Evolutionary conservation across 2,888 invertebrate species (phyloP), one percentile per base, ranked within the genome.

Genomic region (Drosophila pegasa): DNA sequence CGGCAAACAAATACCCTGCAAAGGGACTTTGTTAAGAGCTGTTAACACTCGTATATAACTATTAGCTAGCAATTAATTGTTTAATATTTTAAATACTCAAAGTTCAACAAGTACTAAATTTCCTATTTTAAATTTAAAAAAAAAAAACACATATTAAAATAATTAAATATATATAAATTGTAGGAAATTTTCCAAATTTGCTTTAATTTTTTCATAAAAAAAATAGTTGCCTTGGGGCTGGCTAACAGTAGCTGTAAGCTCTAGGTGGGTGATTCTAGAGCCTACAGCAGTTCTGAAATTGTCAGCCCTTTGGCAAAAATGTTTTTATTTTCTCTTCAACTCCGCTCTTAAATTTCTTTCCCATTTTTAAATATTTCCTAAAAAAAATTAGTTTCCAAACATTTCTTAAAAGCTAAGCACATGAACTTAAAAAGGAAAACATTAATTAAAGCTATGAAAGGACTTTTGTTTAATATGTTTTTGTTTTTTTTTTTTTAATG

Each of bases 391-490:
- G 7, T 12, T 45, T 54, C 71, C 51, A 57, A 35, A 37, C 41
- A 22, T 33, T 20, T 40, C 60, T 61, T 65, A 63, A 62, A 29
- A 74, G 54, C 57, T 71, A 75, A 70, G 60, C 56, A 67, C 61
- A 60, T 52, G 31, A 85, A 77, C 65, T 66, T 69, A 72, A 56
- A 71, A 81, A 77, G 80, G 74, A 56, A 56, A 78, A 76, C 68
- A 80, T 75, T 69, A 75, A 85, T 80, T 80, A 79, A 87, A 89
- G 90, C 87, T 89, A 89, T 84, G 75, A 71, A 69, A 72, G 65
- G 78, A 79, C 55, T 69, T 77, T 62, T 52, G 38, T 50, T 77
- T 63, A 54, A 63, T 64, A 29, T 35, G 10, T 40, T 3, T 25
- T 25, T 25, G 3, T 25, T 25, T 25, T 40, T 12, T 22, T 29